Percentiles rank a stretch among this genome's conserved stretches.
These are phyloP conservation scores for Listronotus oregonensis DNA, from an alignment of 1,140 invertebrate species.

Conservation along the genomic window DNA sequence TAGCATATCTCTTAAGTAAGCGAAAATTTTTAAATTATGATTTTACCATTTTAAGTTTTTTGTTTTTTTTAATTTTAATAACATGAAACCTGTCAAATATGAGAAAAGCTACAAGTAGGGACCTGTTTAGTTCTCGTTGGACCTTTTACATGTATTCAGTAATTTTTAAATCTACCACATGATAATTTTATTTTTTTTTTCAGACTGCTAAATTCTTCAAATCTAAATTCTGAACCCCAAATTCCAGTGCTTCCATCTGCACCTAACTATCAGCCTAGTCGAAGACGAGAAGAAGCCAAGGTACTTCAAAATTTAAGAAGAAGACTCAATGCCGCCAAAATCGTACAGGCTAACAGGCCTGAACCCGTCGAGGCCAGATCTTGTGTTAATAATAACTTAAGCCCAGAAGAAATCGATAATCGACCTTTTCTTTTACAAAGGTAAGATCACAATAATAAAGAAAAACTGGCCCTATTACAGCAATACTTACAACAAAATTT, in stretches of 20 bases:
- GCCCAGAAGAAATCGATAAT: slow-evolving; percentile 51
- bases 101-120: too few species aligned
- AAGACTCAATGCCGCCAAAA: slow-evolving; percentile 50
- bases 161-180: background rate
- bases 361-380: slow-evolving; percentile 42
- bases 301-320: slow-evolving; percentile 54
- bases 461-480: too few species aligned
- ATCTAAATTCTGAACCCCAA: slow-evolving; percentile 45
- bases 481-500: too few species aligned
- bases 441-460: too few species aligned
- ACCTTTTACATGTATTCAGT: too few species aligned
- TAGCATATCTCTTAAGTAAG: too few species aligned
- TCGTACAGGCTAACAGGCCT: slow-evolving; percentile 49
- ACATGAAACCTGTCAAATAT: too few species aligned
- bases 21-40: too few species aligned
- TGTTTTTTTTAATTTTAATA: too few species aligned
- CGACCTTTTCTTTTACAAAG: slow-evolving; percentile 54
- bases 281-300: slow-evolving; percentile 54
- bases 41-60: too few species aligned
- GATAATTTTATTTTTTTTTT: slow-evolving; percentile 22
- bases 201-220: slow-evolving; percentile 41
- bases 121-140: too few species aligned
- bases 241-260: slow-evolving; percentile 50
- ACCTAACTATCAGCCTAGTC: slow-evolving; percentile 51
- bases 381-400: slow-evolving; percentile 46